These are phyloP conservation scores for Dasyurus viverrinus DNA, from an alignment of 2,113 vertebrate species.

Conservation along the genomic window DNA sequence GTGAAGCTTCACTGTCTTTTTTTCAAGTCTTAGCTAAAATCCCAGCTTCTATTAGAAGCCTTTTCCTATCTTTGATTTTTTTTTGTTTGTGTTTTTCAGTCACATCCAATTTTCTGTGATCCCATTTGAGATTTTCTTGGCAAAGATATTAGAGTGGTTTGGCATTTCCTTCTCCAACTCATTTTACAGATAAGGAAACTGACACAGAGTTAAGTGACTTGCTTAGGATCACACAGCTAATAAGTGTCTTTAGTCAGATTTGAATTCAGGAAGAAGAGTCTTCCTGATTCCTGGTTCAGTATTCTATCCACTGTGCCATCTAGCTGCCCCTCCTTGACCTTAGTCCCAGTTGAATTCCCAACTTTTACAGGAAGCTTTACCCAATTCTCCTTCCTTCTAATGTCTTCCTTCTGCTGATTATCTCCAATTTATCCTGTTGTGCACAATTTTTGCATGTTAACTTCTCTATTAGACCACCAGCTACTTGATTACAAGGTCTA, in stretches of 20 bases:
- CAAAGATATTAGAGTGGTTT: background rate
- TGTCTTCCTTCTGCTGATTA: background rate
- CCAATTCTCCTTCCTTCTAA: background rate
- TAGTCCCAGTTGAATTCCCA: background rate
- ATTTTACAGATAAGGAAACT: background rate
- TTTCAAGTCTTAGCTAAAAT: background rate
- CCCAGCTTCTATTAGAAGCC: background rate
- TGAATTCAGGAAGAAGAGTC: background rate
- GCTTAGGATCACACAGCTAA: background rate
- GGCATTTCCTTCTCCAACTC: no score
- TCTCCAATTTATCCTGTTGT: background rate
- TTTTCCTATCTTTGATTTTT: background rate
- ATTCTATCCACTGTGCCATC: background rate
- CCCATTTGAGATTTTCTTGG: no score
- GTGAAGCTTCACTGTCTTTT: background rate
- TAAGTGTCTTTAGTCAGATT: background rate
- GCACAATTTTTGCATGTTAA: no score
- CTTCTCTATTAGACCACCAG: background rate
- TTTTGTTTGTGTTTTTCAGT: background rate
- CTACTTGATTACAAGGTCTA: background rate
- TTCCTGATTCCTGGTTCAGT: background rate
- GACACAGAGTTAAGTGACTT: background rate
- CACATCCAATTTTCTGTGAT: background rate
- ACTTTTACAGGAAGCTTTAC: background rate
- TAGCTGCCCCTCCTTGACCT: background rate